A percentile compares a stretch with the other conserved stretches of the same genome.
Evolutionary conservation across 2,888 invertebrate species (phyloP).

Genomic region (Smittia aterrima): DNA sequence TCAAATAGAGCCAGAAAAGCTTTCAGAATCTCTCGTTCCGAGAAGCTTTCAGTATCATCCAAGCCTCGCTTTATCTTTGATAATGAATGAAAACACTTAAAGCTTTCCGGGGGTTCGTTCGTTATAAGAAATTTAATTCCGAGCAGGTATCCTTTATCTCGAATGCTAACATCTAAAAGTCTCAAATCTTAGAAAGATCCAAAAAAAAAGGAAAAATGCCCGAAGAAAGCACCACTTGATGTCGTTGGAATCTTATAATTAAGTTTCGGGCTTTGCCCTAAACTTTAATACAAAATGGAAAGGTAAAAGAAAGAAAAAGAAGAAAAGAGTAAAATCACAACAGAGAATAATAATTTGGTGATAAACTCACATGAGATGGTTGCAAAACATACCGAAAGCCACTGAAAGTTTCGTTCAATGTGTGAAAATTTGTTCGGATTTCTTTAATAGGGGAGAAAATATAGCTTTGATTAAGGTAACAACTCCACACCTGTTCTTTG

Average conservation of each 20-base stretch:
- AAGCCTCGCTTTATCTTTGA: not conserved
- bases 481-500: slow-evolving; percentile 8
- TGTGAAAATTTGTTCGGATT: not conserved
- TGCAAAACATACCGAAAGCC: not conserved
- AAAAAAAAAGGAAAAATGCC: not conserved
- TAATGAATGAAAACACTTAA: not conserved
- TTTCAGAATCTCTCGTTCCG: not conserved
- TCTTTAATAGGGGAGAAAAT: not conserved
- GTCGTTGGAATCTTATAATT: not conserved
- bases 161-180: not conserved
- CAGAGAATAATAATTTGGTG: slow-evolving; percentile 24
- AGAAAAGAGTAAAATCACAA: not conserved
- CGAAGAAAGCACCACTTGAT: not conserved
- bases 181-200: not conserved
- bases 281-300: not conserved
- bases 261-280: not conserved
- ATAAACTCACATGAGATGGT: slow-evolving; percentile 20
- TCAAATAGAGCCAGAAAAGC: not conserved
- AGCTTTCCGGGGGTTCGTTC: not conserved
- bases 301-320: not conserved
- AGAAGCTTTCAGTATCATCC: no score
- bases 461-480: slow-evolving; percentile 1
- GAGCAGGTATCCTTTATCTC: slow-evolving; percentile 21
- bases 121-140: not conserved
- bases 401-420: not conserved